Base-by-base conservation (phyloP, 1,140 invertebrate species). In the Pseudomyrmex flavicornis region DNA sequence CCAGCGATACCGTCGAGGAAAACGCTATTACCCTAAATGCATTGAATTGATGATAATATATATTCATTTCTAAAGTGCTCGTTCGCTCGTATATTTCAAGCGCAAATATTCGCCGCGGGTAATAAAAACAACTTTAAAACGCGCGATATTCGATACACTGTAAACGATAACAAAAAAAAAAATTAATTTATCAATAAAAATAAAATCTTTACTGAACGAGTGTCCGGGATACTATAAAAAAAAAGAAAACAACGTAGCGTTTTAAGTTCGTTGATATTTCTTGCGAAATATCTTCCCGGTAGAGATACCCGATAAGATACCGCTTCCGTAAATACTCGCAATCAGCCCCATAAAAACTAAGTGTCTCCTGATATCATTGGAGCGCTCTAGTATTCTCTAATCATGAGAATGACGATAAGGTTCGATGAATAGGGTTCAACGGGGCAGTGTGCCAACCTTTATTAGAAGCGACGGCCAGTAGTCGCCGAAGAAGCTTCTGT, bases 371-470 rank as follows among this genome's bases (percentile, higher is more conserved):
- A 46, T 50, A 61, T 35, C 17, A 80, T 61, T 46, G 22, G 35
- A 68, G 26, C 20, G 17, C 50, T 20, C 52, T 50, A 35, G 20
- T 48, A 72, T 80, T 50, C 44, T 17, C 63, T 79, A 77, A 77
- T 77, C 63, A 15, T 46, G 7, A 13, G 50, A 44, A 52, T 22
- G 22, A 70, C 46, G 76, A 80, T 80, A 80, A 82, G 59, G n/a
- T 15, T 35, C 8, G n/a, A 48, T 35, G 70, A 22, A 54, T 59
- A 26, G 26, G 26, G 79, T 88, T 91, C 88, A 90, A 63, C 88
- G 70, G 91, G 91, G 90, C 92, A 91, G 88, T 88, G 89, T 92
- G 92, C 91, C 92, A 93, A 90, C 86, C 89, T 80, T 93, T 93
- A 93, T 93, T 93, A 93, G 91, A 93, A 91, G 91, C 88, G 83